These are phyloP conservation scores for Zelostemma sp. DNA, from an alignment of 1,140 invertebrate genomes.

Conservation along the genomic window DNA sequence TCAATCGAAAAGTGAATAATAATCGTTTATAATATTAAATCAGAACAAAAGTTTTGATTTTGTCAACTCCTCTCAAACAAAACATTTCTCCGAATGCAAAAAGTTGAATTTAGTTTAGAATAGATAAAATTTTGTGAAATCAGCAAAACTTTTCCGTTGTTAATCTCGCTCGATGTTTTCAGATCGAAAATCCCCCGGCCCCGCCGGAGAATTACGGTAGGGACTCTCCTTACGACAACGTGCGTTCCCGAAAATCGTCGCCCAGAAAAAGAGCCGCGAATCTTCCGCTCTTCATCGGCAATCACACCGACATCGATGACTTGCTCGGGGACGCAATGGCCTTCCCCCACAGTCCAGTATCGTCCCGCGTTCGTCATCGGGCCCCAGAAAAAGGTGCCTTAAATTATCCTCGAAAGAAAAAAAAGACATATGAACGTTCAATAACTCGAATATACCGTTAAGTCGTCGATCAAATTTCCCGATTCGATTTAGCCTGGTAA, in stretches of 20 bases:
- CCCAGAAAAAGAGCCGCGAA: constrained; percentile 60
- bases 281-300: constrained; percentile 78
- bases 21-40: too few relatives aligned
- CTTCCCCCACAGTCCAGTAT: constrained; percentile 50
- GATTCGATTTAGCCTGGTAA: not conserved
- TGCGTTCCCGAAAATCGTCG: constrained; percentile 58
- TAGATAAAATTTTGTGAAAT: too few relatives aligned
- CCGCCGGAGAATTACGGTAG: constrained; percentile 58
- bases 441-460: not conserved
- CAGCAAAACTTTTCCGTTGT: too few relatives aligned
- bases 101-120: too few relatives aligned
- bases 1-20: too few relatives aligned
- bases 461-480: constrained; percentile 1
- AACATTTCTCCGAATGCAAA: too few relatives aligned
- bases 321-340: constrained; percentile 74
- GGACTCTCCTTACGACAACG: constrained; percentile 79
- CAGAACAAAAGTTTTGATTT: too few relatives aligned
- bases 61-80: too few relatives aligned
- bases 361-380: constrained; percentile 52
- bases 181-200: constrained; percentile 66
- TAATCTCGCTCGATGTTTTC: too few relatives aligned
- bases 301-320: constrained; percentile 86
- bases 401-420: constrained; percentile 7
- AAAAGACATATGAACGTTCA: constrained; percentile 1
- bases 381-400: constrained; percentile 50